Base-by-base conservation (phyloP, 1,140 invertebrate genomes). In the Pseudomyrmex pallidus region DNA sequence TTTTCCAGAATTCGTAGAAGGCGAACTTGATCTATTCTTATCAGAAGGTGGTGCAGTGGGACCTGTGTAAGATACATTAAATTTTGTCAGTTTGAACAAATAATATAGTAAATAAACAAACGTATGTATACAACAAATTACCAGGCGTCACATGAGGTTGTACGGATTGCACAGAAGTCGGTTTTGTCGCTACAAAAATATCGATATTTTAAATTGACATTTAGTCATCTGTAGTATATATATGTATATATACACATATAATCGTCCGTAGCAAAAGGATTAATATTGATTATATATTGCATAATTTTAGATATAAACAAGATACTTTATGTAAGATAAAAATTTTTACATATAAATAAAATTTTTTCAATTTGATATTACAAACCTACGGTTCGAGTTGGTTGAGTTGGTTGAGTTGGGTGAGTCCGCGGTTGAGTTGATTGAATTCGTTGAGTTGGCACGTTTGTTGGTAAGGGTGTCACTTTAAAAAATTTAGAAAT, bases 1-100 rank as follows among this genome's bases (percentile, higher is more conserved):
- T 67, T 84, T 89, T 25, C 82, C 84, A 7, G 90, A n/a, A 9
- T n/a, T 46, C 1, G 20, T 20, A 12, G 59, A 59, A 59, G 73
- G 46, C 2, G 15, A 62, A 62, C 17, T 13, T 13, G 73, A 20
- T 15, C 2, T 63, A 9, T 25, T 63, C 13, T 62, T 57, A 52
- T 35, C 15, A 0, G 68, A 17, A 57, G n/a, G 0, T 25, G 4
- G 2, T 74, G 57, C 22, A 44, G 25, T 17, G 10, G n/a, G 9
- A n/a, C 8, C 20, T 25, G 9, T 15, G 5, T 15, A 59, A 20
- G 0, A 5, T 61, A 13, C 4, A 57, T 74, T 50, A 25, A 1
- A 50, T 50, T 62, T 74, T 9, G 13, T 57, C 44, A 22, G 54
- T 25, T 17, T 10, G 22, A 68, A 7, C 13, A 17, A 72, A 13